Base-by-base conservation (phyloP, 2,888 invertebrate species). In the Metacarcinus magister region DNA sequence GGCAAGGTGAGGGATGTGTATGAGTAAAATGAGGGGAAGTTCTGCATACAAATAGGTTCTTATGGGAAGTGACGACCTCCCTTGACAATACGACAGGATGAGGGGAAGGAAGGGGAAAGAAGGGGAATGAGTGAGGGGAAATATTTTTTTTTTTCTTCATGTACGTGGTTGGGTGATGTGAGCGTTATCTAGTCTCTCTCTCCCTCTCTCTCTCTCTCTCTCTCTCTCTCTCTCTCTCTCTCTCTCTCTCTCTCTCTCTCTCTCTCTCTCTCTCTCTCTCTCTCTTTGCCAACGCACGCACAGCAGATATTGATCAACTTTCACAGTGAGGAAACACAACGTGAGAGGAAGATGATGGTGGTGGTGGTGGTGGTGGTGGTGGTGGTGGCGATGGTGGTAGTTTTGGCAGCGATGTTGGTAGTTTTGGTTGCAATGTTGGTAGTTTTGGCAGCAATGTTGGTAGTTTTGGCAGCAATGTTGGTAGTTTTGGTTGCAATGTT, bases 201-300 rank as follows among this genome's bases (percentile, higher is more conserved):
- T 54, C 54, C 2, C 54, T 54, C 54, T 54, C 54, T 54, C 54
- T 54, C 54, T 54, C 54, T 54, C 54, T 54, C 54, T 54, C 54
- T 54, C 54, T 54, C 54, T 54, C 54, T 54, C 54, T 54, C 54
- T 54, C 67, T 67, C 67, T 67, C 67, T 67, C 67, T 67, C 67
- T 67, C 67, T 67, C 67, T 67, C 67, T 67, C 67, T 67, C 67
- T 67, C 67, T 67, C 67, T 67, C 60, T 67, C 60, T 67, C 60
- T 67, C 60, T 67, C 60, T 67, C 60, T 67, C 60, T 67, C 60
- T 67, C 67, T 67, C 67, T 67, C 67, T 67, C 67, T 67, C 67
- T 67, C 67, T 67, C 67, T 67, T n/a, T n/a, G n/a, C n/a, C n/a
- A 7, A 16, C 67, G n/a, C 67, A 16, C 67, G 23, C 67, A 23